phyloP scores from a whole-genome alignment of 2,797 vertebrate genomes.

The Diglossa cyanea region DNA sequence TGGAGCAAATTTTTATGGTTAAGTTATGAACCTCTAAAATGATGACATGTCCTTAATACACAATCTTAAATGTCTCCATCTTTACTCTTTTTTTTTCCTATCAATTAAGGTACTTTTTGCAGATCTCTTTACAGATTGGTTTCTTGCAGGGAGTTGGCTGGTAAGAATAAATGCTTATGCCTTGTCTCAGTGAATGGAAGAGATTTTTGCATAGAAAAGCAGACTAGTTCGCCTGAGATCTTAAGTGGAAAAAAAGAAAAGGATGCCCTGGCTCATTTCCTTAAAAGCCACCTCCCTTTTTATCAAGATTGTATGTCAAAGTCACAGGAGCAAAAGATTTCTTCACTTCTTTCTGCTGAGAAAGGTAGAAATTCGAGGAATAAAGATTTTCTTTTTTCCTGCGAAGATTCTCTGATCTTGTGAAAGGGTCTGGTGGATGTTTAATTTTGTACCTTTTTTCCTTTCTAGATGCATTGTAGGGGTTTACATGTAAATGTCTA shows the following conservation, averaged over 20 bases:
- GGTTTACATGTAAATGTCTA: background rate
- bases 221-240: background rate
- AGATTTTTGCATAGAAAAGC: background rate
- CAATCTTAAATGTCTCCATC: slow-evolving; percentile 45
- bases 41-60: slow-evolving; percentile 42
- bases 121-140: background rate
- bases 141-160: background rate
- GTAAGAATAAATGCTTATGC: background rate
- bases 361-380: background rate
- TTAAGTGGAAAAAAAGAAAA: background rate
- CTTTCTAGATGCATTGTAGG: background rate
- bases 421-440: background rate
- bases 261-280: background rate
- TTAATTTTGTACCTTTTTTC: background rate
- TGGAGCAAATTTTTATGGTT: slow-evolving; percentile 58
- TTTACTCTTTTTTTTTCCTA: slow-evolving; percentile 7
- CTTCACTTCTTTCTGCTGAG: background rate
- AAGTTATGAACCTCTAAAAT: slow-evolving; percentile 70
- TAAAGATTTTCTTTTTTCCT: background rate
- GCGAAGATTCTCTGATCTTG: background rate
- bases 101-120: background rate
- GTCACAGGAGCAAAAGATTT: background rate
- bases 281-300: background rate
- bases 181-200: background rate
- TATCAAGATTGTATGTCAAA: background rate